Conservation (phyloP, 2,888 invertebrate genomes). For the Aphidoletes aphidimyza region DNA sequence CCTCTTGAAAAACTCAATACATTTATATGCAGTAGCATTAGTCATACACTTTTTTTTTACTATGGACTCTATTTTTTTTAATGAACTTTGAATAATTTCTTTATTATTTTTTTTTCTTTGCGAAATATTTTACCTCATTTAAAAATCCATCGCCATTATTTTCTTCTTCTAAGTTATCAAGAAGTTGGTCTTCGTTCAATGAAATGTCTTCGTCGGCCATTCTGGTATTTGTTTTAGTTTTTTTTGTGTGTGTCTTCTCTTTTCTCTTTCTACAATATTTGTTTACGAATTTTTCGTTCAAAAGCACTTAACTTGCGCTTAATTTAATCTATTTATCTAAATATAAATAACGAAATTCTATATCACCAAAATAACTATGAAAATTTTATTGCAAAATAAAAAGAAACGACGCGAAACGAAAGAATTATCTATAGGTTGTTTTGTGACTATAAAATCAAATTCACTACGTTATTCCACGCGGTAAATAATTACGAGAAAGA, state of each 20-base stretch:
- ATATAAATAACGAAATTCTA: background rate
- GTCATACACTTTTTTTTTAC: too few species aligned
- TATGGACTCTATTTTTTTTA: background rate
- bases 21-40: background rate
- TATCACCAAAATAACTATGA: background rate
- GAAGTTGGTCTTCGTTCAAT: conserved; percentile 67
- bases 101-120: background rate
- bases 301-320: background rate
- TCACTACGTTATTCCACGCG: conserved; percentile 30
- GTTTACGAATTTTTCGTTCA: background rate
- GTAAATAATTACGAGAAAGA: conserved; percentile 5
- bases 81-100: background rate
- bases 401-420: background rate
- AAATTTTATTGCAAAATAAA: background rate
- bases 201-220: conserved; percentile 68
- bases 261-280: too few species aligned
- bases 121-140: conserved; percentile 62
- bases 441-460: background rate
- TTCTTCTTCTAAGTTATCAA: conserved; percentile 67
- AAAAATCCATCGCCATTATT: conserved; percentile 65
- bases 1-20: background rate
- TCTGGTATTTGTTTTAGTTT: conserved; percentile 49
- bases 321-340: background rate
- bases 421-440: background rate
- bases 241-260: background rate